phyloP scores from a whole-genome alignment of 2,888 invertebrate genomes.

The Mallateleia sp. region DNA sequence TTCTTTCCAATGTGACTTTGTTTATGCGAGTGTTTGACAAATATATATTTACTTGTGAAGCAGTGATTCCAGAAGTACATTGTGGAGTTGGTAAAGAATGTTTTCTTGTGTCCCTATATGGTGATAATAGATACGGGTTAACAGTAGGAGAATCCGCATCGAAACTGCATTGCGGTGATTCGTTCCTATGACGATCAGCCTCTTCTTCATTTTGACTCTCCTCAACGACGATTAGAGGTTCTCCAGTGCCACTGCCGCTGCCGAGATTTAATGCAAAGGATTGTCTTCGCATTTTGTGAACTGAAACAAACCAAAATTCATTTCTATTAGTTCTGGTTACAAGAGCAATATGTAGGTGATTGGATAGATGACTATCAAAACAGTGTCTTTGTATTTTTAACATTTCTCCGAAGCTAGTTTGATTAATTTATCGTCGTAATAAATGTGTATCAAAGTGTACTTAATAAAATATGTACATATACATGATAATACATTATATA shows the following conservation, averaged over 20 bases:
- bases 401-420: no score
- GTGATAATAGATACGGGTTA: slow-evolving; percentile 95
- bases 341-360: no score
- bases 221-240: slow-evolving; percentile 96
- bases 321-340: background rate
- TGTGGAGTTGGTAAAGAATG: slow-evolving; percentile 96
- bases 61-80: slow-evolving; percentile 96
- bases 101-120: slow-evolving; percentile 95
- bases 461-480: no score
- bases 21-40: no score
- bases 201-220: slow-evolving; percentile 93
- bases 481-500: no score
- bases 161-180: slow-evolving; percentile 92
- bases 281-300: slow-evolving; percentile 86
- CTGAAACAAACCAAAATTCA: slow-evolving; percentile 30
- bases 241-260: slow-evolving; percentile 90
- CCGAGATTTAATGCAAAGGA: slow-evolving; percentile 84
- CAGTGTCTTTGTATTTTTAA: no score
- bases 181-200: slow-evolving; percentile 89
- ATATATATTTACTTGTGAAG: slow-evolving; percentile 92
- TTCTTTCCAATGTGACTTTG: no score
- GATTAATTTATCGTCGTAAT: no score
- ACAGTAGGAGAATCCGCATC: slow-evolving; percentile 94
- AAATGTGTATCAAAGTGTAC: no score
- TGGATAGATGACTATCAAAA: no score